Evolutionary conservation across 2,888 invertebrate genomes (phyloP), one percentile per base, ranked within the genome.

Genomic region (Dicyrtomina minuta): DNA sequence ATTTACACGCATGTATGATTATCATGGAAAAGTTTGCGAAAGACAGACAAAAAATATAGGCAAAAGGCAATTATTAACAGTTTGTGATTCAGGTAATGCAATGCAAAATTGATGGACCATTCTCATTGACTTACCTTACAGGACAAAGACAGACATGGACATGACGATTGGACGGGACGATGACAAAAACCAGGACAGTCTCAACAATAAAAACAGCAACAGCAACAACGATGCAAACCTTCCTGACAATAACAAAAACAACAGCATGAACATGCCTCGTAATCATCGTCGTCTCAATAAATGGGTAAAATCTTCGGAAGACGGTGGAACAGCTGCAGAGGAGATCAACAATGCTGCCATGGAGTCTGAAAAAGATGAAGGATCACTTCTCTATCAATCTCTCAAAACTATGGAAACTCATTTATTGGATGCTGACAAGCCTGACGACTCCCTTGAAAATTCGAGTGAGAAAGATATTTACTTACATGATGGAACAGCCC

Each of bases 401-500:
- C 65, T 78, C 0, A 68, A 74, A 8, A 72, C 76, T 17, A 76
- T 78, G 70, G 70, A 75, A 8, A 72, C 76, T 6, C 74, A 75
- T 56, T 55, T 76, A 41, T 55, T 75, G 44, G 71, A 6, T 8
- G 27, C 13, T 4, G 56, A 69, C 13, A 66, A 71, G 24, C 59
- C 58, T 6, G 74, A 76, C 3, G 75, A 75, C 1, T 72, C 71
- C 10, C 59, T 76, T 27, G 76, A 78, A 59, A 78, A 75, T 65
- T 76, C 76, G 17, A 72, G 74, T 1, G 78, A 78, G 56, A 74
- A 74, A 56, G 78, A 78, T 70, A 71, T 78, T 2, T 76, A 72
- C 68, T 44, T 78, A 4, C 24, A 67, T 33, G 70, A 65, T n/a
- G 64, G 64, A n/a, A 44, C 53, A 2, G 65, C 60, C 1, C 20